Percentiles rank a stretch among this genome's conserved stretches.
Conservation (phyloP, 2,888 invertebrate species). For the Cheiracanthium punctorium region DNA sequence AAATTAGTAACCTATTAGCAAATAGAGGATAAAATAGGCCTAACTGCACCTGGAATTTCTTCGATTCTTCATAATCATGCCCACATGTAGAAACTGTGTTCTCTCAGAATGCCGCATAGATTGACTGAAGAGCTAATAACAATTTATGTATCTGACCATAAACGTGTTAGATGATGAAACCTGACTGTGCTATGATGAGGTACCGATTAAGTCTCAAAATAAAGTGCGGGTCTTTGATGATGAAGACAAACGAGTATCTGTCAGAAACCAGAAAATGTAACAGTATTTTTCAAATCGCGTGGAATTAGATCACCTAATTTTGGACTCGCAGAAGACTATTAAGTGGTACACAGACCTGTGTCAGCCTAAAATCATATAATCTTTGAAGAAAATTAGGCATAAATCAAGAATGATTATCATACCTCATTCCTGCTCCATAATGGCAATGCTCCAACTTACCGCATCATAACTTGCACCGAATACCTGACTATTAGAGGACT, state of each 20-base stretch:
- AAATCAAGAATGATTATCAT: neutral
- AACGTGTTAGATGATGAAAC: neutral
- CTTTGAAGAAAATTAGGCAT: neutral
- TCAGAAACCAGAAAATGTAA: neutral
- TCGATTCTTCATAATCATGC: neutral
- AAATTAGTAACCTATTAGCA: neutral
- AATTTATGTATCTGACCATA: neutral
- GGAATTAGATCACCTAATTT: neutral
- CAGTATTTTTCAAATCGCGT: neutral
- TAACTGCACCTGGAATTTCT: neutral
- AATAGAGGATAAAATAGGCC: neutral
- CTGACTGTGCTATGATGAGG: neutral
- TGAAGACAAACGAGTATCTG: neutral
- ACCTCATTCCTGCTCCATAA: too few species aligned
- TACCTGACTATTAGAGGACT: neutral
- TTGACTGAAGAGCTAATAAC: slow-evolving; percentile 7
- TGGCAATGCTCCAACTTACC: neutral
- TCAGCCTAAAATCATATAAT: neutral
- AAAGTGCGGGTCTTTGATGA: neutral
- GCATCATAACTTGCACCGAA: neutral
- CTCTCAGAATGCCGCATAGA: neutral
- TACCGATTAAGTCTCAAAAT: neutral
- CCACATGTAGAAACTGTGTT: neutral
- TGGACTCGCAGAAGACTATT: neutral
- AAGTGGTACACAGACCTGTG: neutral